Evolutionary conservation across 2,113 vertebrate species (phyloP).

Genomic region (Enhydra lutris): DNA sequence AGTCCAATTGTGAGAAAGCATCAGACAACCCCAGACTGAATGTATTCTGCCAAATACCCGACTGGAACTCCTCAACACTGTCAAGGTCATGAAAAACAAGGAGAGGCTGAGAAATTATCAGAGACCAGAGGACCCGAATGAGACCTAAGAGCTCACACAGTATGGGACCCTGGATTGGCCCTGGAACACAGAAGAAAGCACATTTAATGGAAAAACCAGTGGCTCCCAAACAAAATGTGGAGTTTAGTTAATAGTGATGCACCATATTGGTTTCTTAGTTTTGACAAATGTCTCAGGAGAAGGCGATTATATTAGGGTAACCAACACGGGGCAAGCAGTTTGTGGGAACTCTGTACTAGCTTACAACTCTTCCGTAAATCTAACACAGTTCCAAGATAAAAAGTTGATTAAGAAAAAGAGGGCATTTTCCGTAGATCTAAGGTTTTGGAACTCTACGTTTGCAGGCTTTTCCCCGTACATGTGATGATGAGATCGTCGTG

Average conservation of each 20-base stretch:
- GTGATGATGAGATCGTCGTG: background rate
- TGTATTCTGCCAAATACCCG: background rate
- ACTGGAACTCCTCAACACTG: background rate
- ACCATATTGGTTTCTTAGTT: background rate
- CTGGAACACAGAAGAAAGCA: background rate
- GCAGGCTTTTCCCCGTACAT: background rate
- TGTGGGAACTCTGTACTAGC: background rate
- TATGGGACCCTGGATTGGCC: background rate
- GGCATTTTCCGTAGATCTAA: background rate
- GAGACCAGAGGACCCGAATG: background rate
- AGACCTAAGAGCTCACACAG: no score
- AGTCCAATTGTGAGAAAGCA: background rate
- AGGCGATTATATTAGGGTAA: background rate
- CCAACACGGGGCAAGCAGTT: background rate
- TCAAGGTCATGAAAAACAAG: background rate
- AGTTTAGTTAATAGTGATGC: background rate
- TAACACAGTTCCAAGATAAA: background rate
- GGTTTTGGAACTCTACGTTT: background rate
- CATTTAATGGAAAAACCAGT: background rate
- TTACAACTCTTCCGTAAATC: background rate
- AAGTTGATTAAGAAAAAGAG: background rate
- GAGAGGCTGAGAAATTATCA: background rate
- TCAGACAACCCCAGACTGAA: background rate
- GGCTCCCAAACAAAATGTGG: background rate
- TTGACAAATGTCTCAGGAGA: background rate